Conservation (phyloP, 2,888 invertebrate species). For the Hydropsyche betteni region DNA sequence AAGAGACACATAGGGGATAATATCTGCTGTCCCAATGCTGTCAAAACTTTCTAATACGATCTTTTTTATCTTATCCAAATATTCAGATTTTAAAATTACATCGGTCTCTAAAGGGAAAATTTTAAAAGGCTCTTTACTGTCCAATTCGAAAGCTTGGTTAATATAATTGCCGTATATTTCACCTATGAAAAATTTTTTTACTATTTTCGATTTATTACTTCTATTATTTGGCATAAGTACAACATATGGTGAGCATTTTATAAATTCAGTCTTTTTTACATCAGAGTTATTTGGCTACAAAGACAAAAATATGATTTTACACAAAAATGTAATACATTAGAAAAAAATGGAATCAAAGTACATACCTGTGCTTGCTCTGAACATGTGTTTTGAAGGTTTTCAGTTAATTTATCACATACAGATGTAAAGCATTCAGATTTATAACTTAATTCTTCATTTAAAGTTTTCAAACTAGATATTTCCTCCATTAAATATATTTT, state of each 20-base stretch:
- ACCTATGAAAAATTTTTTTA: not conserved
- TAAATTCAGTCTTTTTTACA: not conserved
- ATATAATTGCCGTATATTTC: constrained; percentile 2
- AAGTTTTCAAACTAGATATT: not conserved
- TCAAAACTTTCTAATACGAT: not conserved
- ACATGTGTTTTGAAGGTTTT: not conserved
- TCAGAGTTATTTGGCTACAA: no score
- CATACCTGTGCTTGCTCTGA: not conserved
- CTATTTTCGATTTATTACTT: not conserved
- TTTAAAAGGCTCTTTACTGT: constrained; percentile 16
- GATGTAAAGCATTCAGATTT: not conserved
- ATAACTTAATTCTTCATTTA: not conserved
- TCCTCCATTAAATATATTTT: not conserved
- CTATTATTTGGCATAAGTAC: not conserved
- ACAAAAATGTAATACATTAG: not conserved
- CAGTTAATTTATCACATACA: not conserved
- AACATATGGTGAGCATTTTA: not conserved
- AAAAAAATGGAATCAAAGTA: not conserved
- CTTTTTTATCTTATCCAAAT: not conserved
- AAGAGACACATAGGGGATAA: not conserved
- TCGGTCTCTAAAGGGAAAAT: constrained; percentile 6
- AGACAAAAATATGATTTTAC: not conserved
- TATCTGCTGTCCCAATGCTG: not conserved
- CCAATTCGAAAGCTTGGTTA: constrained; percentile 25
- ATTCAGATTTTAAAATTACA: not conserved